A percentile compares a stretch with the other conserved stretches of the same genome.
Evolutionary conservation across 2,888 invertebrate genomes (phyloP).

Genomic region (Doris montereyensis): DNA sequence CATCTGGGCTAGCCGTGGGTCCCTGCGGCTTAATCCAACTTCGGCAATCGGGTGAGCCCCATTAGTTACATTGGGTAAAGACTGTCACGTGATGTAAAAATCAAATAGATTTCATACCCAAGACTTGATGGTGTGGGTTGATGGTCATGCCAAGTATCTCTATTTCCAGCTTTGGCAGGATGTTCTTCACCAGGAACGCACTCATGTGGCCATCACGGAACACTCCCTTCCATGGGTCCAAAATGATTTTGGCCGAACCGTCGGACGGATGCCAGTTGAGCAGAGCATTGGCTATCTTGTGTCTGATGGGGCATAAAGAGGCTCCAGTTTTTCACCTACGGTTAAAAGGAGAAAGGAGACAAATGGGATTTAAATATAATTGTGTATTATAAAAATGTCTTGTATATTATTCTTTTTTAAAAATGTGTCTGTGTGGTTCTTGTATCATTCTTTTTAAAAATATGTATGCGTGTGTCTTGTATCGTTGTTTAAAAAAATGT

Average conservation of each 20-base stretch:
- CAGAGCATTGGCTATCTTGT: constrained; percentile 90
- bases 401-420: too few relatives aligned
- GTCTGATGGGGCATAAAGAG: constrained; percentile 91
- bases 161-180: constrained; percentile 71
- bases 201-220: constrained; percentile 82
- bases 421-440: too few relatives aligned
- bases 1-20: too few relatives aligned
- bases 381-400: too few relatives aligned
- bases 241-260: constrained; percentile 90
- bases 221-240: constrained; percentile 90
- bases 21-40: too few relatives aligned
- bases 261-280: constrained; percentile 97
- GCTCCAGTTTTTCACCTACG: constrained; percentile 72
- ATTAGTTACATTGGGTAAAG: too few relatives aligned
- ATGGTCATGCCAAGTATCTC: constrained; percentile 70
- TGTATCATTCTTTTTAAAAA: too few relatives aligned
- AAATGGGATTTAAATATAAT: too few relatives aligned
- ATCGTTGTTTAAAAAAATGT: too few relatives aligned
- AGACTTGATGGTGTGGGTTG: constrained; percentile 70
- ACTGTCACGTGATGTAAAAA: too few relatives aligned
- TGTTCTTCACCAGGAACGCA: constrained; percentile 85
- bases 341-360: constrained; percentile 6
- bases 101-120: constrained; percentile 67
- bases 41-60: too few relatives aligned
- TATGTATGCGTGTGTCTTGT: too few relatives aligned